Base-by-base conservation (phyloP, 2,113 vertebrate genomes). In the Erythrolamprus reginae region DNA sequence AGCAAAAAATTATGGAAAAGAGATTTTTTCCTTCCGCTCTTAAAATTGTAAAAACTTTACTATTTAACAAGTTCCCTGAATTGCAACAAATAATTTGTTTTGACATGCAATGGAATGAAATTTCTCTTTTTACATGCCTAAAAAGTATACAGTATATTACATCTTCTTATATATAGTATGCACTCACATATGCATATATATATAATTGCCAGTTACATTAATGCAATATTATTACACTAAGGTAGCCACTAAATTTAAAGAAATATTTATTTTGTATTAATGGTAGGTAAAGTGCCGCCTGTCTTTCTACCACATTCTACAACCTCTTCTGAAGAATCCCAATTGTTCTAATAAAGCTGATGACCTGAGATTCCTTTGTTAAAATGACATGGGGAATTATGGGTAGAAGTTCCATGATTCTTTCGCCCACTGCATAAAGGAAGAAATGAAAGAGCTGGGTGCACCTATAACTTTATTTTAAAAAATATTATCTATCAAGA, bases 81-180 rank as follows among this genome's bases (percentile, higher is more conserved):
- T 82, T 5, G 91, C 90, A 93, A 93, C 0, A 92, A 84, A 93
- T 92, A 93, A 88, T 82, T 33, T 92, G n/a, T 86, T 94, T 93
- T 91, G 94, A 93, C 95, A 94, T 90, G 56, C 87, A 93, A 23
- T 93, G 88, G 89, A 95, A 96, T 45, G 85, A 52, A 38, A 85
- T 19, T 38, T 65, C 13, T 89, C 87, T 7, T 26, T 90, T 92
- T 10, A 53, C 24, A 33, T 61, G 24, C 51, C 45, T 55, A 86
- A 91, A 5, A 0, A 87, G 88, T 12, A 65, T 19, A n/a, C n/a
- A n/a, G n/a, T n/a, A 53, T 19, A 51, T n/a, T 90, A 23, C 89
- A 93, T 93, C 87, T 84, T n/a, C 1, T 89, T 85, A 87, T 38
- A 23, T 23, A 0, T 33, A 65, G n/a, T 65, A 15, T 65, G 58